Percentiles rank a stretch among this genome's conserved stretches.
These are phyloP conservation scores for Campylorhamphus procurvoides DNA, from an alignment of 2,113 vertebrate genomes.

Conservation along the genomic window DNA sequence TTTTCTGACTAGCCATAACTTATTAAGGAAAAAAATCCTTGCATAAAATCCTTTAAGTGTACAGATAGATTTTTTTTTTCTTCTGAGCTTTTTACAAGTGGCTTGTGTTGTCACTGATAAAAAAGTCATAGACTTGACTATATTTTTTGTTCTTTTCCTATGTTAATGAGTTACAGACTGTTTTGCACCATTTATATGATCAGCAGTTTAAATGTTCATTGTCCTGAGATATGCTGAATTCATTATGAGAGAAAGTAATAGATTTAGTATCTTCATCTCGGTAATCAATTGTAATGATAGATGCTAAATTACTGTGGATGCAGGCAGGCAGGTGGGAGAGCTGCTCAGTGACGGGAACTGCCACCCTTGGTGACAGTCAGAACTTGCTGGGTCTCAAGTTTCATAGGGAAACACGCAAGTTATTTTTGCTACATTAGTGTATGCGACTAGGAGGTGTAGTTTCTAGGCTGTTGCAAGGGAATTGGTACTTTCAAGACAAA, in stretches of 20 bases:
- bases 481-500: background rate
- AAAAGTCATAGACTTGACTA: background rate
- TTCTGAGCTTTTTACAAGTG: background rate
- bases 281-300: background rate
- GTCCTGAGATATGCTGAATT: conserved; percentile 52
- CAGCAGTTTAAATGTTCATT: conserved; percentile 41
- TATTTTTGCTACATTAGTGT: background rate
- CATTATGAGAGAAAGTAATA: conserved; percentile 4
- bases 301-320: background rate
- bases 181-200: background rate
- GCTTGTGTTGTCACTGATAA: background rate
- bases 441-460: background rate
- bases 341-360: background rate
- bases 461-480: background rate
- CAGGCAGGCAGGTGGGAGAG: background rate
- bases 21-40: background rate
- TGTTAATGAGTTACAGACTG: conserved; percentile 1
- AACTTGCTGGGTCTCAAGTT: background rate
- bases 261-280: conserved; percentile 27
- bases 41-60: background rate
- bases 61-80: background rate
- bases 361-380: background rate
- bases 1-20: background rate
- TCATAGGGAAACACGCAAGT: background rate
- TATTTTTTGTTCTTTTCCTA: background rate